Evolutionary conservation across 1,140 invertebrate genomes (phyloP), one percentile per base, ranked within the genome.

Genomic region (Planococcus citri): DNA sequence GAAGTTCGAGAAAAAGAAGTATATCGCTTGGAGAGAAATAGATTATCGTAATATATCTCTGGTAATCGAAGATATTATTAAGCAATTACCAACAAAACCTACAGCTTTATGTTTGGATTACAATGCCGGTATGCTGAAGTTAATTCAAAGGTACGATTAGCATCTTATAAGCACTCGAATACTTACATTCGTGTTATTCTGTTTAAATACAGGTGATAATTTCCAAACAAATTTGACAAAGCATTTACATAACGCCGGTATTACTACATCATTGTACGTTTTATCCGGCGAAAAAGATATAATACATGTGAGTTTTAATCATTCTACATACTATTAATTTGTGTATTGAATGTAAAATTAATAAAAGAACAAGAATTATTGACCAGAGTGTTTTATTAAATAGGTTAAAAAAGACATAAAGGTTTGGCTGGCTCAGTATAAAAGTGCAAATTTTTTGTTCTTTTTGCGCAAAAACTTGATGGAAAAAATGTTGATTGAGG

Each of bases 21-120:
- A n/a, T n/a, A n/a, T n/a, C n/a, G n/a, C n/a, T n/a, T n/a, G n/a
- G n/a, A n/a, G n/a, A n/a, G n/a, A n/a, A n/a, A n/a, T n/a, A n/a
- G n/a, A n/a, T n/a, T n/a, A n/a, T n/a, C n/a, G n/a, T n/a, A n/a
- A n/a, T n/a, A 21, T 64, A 17, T 64, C 60, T 4, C 10, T 24
- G 22, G 25, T 64, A 21, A 64, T n/a, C n/a, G n/a, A n/a, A n/a
- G n/a, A n/a, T n/a, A n/a, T n/a, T n/a, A n/a, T n/a, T n/a, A n/a
- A n/a, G n/a, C n/a, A n/a, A n/a, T n/a, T 33, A 85, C 89, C 90
- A 82, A 98, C 95, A 83, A 90, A 97, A 80, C 60, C 60, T 97
- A 97, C 20, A 95, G 95, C 68, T 97, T 89, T 12, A 97, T 83
- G 17, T 94, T 94, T 64, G 24, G 60, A 64, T 20, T 64, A 64